Evolutionary conservation across 2,113 vertebrate genomes (phyloP), one percentile per base, ranked within the genome.

Genomic region (Nothobranchius kuhntae): DNA sequence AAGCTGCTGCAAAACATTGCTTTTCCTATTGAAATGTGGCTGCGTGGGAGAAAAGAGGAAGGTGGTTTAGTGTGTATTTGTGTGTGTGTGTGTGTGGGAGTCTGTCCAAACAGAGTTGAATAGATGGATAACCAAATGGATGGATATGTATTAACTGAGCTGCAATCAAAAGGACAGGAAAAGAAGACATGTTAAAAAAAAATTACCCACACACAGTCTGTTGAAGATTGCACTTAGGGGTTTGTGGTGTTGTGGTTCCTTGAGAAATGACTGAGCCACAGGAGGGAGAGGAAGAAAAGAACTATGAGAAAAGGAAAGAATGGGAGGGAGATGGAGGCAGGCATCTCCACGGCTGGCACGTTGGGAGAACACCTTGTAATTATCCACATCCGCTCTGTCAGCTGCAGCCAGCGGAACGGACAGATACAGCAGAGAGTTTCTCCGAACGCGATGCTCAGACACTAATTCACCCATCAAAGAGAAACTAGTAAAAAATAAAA

Each of bases 311-410:
- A 75, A 64, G 35, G 2, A 6, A 30, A 44, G 46, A 68, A 55
- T 9, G 53, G 48, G 76, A 63, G 71, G 15, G 65, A 79, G 69
- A 74, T 21, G 68, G 68, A 86, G 82, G 81, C 69, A 82, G 79
- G 78, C 83, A 80, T 83, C 80, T 83, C 81, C 69, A 66, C 83
- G 87, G 87, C 84, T 81, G 88, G 81, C 67, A 77, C 50, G 24
- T 72, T 73, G 66, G 63, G 77, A 38, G 68, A 83, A 77, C 89
- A 91, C 84, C 90, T 91, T 91, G 65, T 92, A 91, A 92, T 92
- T 91, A 91, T 86, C 81, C 73, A 84, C 85, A 88, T 91, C 91
- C 85, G 85, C 82, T 84, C 81, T 81, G 85, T 83, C 72, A 83
- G 83, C 68, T 78, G 17, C 46, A 68, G 68, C 78, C 80, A 70